Conservation (phyloP, 2,888 invertebrate species). For the Oxytorus armatus region DNA sequence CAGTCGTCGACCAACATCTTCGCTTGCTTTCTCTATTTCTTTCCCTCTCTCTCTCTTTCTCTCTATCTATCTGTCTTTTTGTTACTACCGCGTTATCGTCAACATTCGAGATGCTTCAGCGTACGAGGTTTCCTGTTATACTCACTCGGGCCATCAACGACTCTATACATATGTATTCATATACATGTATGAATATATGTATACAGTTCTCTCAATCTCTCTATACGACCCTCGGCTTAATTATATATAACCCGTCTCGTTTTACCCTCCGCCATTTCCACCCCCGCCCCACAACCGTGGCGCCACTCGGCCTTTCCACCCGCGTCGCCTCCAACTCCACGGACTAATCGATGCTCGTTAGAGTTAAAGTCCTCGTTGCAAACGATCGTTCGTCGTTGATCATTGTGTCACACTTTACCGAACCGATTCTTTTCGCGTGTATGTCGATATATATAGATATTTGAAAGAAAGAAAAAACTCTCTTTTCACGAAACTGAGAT, state of each 20-base stretch:
- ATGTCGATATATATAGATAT: conserved; percentile 12
- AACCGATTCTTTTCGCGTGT: conserved; percentile 3
- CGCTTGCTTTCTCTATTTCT: background rate
- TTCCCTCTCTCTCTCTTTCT: conserved; percentile 17
- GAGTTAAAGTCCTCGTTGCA: conserved; percentile 52
- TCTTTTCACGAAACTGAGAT: conserved; percentile 17
- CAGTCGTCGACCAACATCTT: conserved; percentile 82
- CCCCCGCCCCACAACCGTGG: conserved; percentile 14
- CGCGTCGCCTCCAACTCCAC: conserved; percentile 5
- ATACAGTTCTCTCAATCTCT: conserved; percentile 17
- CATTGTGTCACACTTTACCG: conserved; percentile 46
- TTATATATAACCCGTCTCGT: conserved; percentile 31
- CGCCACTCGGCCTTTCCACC: conserved; percentile 34
- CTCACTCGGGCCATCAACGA: conserved; percentile 31
- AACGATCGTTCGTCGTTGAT: conserved; percentile 53
- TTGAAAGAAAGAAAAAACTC: background rate
- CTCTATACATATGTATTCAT: background rate
- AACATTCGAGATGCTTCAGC: conserved; percentile 58
- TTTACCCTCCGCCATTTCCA: background rate
- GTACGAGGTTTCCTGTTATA: conserved; percentile 41
- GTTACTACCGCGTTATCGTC: conserved; percentile 50
- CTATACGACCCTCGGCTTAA: conserved; percentile 43
- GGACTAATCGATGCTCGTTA: conserved; percentile 66
- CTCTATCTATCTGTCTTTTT: conserved; percentile 20
- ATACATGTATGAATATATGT: background rate